Evolutionary conservation across 2,113 vertebrate genomes (phyloP), one percentile per base, ranked within the genome.

Genomic region (Heliornis fulica): DNA sequence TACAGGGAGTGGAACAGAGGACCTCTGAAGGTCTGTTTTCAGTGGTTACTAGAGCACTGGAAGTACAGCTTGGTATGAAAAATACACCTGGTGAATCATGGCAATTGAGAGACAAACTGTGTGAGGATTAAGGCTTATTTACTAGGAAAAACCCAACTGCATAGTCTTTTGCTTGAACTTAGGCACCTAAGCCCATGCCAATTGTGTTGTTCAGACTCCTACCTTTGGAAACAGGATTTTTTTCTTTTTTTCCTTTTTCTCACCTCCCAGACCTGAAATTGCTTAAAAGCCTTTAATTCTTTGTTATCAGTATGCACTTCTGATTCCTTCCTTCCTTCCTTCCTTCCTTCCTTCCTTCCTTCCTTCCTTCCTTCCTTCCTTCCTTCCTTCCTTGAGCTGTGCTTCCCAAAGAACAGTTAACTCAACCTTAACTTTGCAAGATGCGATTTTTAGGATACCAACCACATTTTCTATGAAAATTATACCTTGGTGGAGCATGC

Each of bases 311-410:
- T n/a, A n/a, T n/a, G n/a, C n/a, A n/a, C n/a, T n/a, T n/a, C n/a
- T n/a, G n/a, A n/a, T n/a, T n/a, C n/a, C 45, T 46, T 9, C 45
- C 5, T 26, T 34, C 14, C n/a, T 61, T 31, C 28, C 16, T 53
- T 16, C 32, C 32, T 83, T 36, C 7, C 16, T n/a, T 56, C 18
- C 16, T 59, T 40, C 10, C 36, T 59, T 51, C 25, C 25, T 51
- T 2, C 25, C 41, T 43, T 45, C 45, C 45, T 45, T 45, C 16
- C 16, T 21, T 22, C 46, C 10, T 11, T 17, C 22, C 11, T 23
- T 5, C 46, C 46, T 11, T 48, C 46, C 46, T 48, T 9, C 46
- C 21, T 48, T 0, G 0, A 41, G 32, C 53, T 31, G 50, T 77
- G 32, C 41, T 84, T 84, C 43, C 9, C 28, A 69, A 43, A 38